Base-by-base conservation (phyloP, 2,888 invertebrate species). In the Synanthedon myopaeformis region DNA sequence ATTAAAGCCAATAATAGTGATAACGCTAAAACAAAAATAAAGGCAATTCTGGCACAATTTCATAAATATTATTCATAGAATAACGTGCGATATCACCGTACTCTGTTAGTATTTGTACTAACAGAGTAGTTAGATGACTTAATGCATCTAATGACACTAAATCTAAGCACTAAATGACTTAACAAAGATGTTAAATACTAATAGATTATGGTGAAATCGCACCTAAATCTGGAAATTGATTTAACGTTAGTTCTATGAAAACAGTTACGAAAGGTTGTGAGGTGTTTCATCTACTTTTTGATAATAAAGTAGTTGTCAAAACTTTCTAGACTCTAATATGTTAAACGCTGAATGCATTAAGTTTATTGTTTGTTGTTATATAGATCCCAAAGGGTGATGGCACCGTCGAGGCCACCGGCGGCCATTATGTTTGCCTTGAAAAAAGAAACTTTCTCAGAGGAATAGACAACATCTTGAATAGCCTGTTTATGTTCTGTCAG, bases 381-480 rank as follows among this genome's bases (percentile, higher is more conserved):
- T 65, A 95, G 88, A 83, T 93, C 91, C 94, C 94, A 95, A 54
- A 95, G 87, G 4, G 93, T 92, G 61, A 95, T 92, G 67, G 90
- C 90, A 60, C 93, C 92, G 76, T 95, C 94, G 57, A 92, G 89
- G 23, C 93, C 92, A 50, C 91, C 91, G 0, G 92, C 92, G 12
- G 94, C 94, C 92, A 94, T 92, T n/a, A 94, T 89, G 55, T 91
- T 90, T n/a, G 92, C 90, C 53, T 91, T 90, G 91, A 93, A 94
- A 62, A 89, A 85, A 55, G 90, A 86, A 6, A 94, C 91, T 59
- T 89, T 89, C 51, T 89, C 87, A 0, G 84, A 79, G 3, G 94
- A 93, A 78, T 92, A 94, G 49, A 89, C 90, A 55, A 94, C 89
- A 73, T 94, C 93, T 69, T 92, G 91, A 52, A 95, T 88, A 42